These are phyloP conservation scores for Vicugna pacos DNA, from an alignment of 2,113 vertebrate genomes.

Conservation along the genomic window DNA sequence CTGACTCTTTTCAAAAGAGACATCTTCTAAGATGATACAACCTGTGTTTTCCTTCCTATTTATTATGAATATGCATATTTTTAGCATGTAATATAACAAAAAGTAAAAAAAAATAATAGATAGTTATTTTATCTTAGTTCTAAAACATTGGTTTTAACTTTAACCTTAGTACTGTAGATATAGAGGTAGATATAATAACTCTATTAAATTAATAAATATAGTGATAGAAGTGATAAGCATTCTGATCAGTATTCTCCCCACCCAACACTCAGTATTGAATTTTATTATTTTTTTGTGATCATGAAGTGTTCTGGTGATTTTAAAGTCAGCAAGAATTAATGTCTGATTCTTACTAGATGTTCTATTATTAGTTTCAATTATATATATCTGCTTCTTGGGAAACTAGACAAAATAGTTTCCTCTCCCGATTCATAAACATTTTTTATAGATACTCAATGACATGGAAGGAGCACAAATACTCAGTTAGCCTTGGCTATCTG, in stretches of 20 bases:
- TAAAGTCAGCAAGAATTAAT: background rate
- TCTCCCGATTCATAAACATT: background rate
- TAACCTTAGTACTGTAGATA: background rate
- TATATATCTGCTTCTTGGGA: background rate
- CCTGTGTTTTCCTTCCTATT: background rate
- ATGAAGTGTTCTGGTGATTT: background rate
- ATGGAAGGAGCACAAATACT: background rate
- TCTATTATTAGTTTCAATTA: background rate
- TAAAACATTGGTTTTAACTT: background rate
- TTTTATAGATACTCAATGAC: background rate
- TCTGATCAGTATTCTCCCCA: background rate
- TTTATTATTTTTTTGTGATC: background rate
- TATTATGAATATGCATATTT: background rate
- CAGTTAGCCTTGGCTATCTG: background rate
- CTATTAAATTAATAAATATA: background rate
- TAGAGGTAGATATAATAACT: background rate
- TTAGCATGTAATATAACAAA: background rate
- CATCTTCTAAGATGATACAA: background rate
- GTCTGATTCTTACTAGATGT: background rate
- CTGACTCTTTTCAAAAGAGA: background rate
- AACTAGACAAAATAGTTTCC: background rate
- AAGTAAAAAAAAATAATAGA: background rate
- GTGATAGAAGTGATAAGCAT: background rate
- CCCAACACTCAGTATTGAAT: background rate
- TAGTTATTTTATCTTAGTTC: background rate